phyloP scores from a whole-genome alignment of 2,113 vertebrate species.

The Cisticola juncidis region DNA sequence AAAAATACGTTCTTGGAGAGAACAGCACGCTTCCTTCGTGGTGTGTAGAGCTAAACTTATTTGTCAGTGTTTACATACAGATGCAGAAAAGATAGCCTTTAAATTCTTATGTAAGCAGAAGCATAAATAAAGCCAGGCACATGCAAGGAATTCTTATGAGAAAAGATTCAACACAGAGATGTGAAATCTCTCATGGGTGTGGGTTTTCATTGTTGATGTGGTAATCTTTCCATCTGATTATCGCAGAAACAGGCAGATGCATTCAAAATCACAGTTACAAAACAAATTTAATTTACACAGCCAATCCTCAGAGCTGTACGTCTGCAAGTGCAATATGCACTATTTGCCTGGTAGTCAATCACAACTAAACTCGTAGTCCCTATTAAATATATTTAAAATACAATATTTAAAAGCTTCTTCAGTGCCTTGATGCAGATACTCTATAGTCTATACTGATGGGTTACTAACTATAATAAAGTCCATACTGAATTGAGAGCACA shows the following conservation, averaged over 20 bases:
- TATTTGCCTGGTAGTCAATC: not conserved
- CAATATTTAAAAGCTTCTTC: not conserved
- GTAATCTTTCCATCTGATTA: not conserved
- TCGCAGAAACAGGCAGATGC: not conserved
- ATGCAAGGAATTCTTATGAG: not conserved
- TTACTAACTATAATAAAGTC: not conserved
- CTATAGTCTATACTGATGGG: not conserved
- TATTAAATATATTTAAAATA: not conserved
- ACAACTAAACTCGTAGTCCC: not conserved
- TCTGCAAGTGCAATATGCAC: not conserved
- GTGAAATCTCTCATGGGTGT: not conserved
- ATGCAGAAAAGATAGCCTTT: not conserved
- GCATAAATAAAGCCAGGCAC: not conserved
- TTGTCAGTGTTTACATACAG: not conserved
- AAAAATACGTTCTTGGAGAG: not conserved
- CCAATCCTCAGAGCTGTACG: not conserved
- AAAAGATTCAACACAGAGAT: not conserved
- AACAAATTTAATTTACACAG: conserved; percentile 11
- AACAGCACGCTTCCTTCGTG: not conserved
- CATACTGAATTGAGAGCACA: not conserved
- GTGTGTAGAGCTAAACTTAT: not conserved
- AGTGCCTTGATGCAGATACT: not conserved
- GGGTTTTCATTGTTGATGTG: not conserved
- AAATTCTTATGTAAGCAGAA: not conserved
- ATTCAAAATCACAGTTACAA: not conserved